Evolutionary conservation across 1,140 invertebrate species (phyloP).

Genomic region (Euglossa dilemma): DNA sequence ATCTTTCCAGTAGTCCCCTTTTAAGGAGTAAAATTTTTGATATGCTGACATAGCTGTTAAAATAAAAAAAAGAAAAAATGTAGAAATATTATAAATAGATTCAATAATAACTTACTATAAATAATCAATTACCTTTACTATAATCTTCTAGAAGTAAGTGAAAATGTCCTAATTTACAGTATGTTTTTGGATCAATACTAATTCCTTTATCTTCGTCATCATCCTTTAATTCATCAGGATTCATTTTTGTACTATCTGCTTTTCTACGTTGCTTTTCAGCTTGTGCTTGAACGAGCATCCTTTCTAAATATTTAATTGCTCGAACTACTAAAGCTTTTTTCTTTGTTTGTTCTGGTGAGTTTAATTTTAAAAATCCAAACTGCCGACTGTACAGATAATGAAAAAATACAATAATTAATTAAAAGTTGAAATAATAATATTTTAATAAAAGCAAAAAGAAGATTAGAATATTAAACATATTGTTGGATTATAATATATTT

Average conservation of each 20-base stretch:
- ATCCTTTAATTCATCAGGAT: slow-evolving; percentile 80
- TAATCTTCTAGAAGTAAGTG: slow-evolving; percentile 95
- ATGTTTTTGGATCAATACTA: slow-evolving; percentile 94
- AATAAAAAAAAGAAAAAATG: slow-evolving; percentile 47
- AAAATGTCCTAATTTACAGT: slow-evolving; percentile 96
- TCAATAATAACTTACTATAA: not conserved
- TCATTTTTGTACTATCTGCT: slow-evolving; percentile 81
- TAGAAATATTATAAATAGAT: not conserved
- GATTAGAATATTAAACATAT: not conserved
- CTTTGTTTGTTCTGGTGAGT: slow-evolving; percentile 88
- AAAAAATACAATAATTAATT: slow-evolving; percentile 9
- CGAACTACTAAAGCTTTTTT: slow-evolving; percentile 91
- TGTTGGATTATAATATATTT: not conserved
- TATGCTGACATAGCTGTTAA: slow-evolving; percentile 95
- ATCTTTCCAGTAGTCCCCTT: slow-evolving; percentile 95
- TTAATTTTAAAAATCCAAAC: slow-evolving; percentile 92
- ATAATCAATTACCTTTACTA: slow-evolving; percentile 88
- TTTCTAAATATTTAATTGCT: slow-evolving; percentile 92
- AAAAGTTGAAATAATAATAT: not conserved
- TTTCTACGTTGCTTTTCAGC: slow-evolving; percentile 82
- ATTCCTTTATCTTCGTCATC: slow-evolving; percentile 85
- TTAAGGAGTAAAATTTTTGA: slow-evolving; percentile 93
- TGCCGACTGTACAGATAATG: slow-evolving; percentile 86
- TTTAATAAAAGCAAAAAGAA: not conserved
- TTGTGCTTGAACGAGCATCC: slow-evolving; percentile 91